These are phyloP conservation scores for Acanthochromis polyacanthus DNA, from an alignment of 2,113 vertebrate genomes.

Conservation along the genomic window DNA sequence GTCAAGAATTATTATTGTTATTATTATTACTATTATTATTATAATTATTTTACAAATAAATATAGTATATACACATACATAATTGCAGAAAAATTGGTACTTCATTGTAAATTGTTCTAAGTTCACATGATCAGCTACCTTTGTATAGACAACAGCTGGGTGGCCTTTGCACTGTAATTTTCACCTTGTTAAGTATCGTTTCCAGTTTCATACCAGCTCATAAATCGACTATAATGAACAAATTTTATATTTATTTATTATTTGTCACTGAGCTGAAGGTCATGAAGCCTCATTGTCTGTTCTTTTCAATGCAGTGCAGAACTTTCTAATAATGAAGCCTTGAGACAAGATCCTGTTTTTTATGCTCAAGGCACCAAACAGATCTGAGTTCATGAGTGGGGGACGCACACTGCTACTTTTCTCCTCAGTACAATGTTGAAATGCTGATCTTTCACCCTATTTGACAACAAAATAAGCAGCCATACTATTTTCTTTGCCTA, in stretches of 20 bases:
- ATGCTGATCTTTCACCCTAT: background rate
- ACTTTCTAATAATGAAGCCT: constrained; percentile 4
- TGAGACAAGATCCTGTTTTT: background rate
- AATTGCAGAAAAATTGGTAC: constrained; percentile 42
- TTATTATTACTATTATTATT: no score
- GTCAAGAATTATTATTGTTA: constrained; percentile 53
- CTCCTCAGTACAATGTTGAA: constrained; percentile 14
- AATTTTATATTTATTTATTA: constrained; percentile 21
- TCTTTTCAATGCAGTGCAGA: constrained; percentile 4
- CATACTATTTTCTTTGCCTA: background rate
- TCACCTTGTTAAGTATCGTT: constrained; percentile 11
- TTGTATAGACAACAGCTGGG: background rate
- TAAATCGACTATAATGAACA: constrained; percentile 2
- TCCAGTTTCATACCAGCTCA: background rate
- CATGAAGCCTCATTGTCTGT: background rate
- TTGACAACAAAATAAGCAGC: background rate
- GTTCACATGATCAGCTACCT: constrained; percentile 10
- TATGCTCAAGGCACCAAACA: background rate
- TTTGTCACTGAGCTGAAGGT: constrained; percentile 14
- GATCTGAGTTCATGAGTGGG: background rate
- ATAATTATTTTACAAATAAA: constrained; percentile 67
- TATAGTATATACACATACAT: constrained; percentile 61
- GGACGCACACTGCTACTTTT: background rate
- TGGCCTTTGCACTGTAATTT: constrained; percentile 4
- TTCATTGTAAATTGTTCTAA: constrained; percentile 39